Evolutionary conservation across 2,888 invertebrate species (phyloP).

Genomic region (Seira ritae): DNA sequence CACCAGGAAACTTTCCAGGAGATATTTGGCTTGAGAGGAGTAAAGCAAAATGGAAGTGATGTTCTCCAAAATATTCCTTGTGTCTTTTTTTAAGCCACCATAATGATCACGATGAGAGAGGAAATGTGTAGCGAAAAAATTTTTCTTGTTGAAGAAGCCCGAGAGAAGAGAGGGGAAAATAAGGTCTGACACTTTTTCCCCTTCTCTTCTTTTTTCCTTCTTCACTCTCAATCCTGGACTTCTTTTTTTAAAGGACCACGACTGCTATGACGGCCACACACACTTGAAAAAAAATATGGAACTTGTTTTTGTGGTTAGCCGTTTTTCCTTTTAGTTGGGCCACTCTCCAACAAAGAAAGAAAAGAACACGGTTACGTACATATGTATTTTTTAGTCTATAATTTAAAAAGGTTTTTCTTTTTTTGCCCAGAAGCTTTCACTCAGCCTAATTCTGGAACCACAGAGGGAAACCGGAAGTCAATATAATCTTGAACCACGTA

Average conservation of each 20-base stretch:
- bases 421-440: constrained; percentile 28
- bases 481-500: constrained; percentile 63
- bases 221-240: not conserved
- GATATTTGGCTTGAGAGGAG: not conserved
- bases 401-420: constrained; percentile 22
- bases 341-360: not conserved
- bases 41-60: constrained; percentile 22
- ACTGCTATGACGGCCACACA: no score
- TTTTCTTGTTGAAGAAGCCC: constrained; percentile 13
- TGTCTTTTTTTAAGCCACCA: constrained; percentile 18
- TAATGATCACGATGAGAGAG: constrained; percentile 17
- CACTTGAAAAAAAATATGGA: constrained; percentile 18
- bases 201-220: constrained; percentile 8
- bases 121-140: constrained; percentile 17
- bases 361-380: not conserved
- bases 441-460: constrained; percentile 34
- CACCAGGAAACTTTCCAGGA: constrained; percentile 14
- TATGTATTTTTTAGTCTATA: not conserved
- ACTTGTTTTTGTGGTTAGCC: constrained; percentile 15
- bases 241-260: constrained; percentile 10
- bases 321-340: not conserved
- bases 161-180: not conserved
- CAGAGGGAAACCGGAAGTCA: constrained; percentile 65
- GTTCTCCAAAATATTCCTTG: constrained; percentile 17
- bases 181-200: constrained; percentile 20